phyloP scores from a whole-genome alignment of 2,797 vertebrate species.

The Gymnodraco acuticeps region DNA sequence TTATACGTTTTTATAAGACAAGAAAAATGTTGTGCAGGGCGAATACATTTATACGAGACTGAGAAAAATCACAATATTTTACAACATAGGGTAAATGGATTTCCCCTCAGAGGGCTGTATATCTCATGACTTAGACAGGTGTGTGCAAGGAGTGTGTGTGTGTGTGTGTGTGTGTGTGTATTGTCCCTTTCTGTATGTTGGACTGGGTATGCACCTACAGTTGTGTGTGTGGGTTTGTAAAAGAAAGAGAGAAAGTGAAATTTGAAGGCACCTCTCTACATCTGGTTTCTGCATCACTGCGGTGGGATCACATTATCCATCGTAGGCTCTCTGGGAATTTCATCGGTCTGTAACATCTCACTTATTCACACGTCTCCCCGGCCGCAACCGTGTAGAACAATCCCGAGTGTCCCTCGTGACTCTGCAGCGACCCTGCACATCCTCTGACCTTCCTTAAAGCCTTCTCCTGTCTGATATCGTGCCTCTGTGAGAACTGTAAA shows the following conservation, averaged over 20 bases:
- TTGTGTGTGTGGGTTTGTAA: constrained; percentile 44
- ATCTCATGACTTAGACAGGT: constrained; percentile 72
- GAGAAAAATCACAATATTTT: constrained; percentile 74
- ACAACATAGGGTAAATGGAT: constrained; percentile 71
- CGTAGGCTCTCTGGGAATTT: constrained; percentile 83
- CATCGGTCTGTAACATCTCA: constrained; percentile 86
- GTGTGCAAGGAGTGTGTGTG: constrained; percentile 46
- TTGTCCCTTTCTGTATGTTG: constrained; percentile 30
- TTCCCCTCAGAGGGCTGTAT: constrained; percentile 64
- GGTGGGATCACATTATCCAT: constrained; percentile 77
- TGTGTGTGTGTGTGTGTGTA: constrained; percentile 23
- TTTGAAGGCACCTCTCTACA: constrained; percentile 69
- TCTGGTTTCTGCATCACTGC: constrained; percentile 85
- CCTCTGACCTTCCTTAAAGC: constrained; percentile 46
- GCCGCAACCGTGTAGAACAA: constrained; percentile 42
- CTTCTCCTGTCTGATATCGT: constrained; percentile 13
- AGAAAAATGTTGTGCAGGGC: constrained; percentile 37
- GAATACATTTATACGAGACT: constrained; percentile 64
- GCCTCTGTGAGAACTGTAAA: constrained; percentile 33
- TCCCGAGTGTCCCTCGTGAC: constrained; percentile 48
- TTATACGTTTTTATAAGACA: constrained; percentile 47
- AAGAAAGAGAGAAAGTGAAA: constrained; percentile 46
- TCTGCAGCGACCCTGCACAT: constrained; percentile 55
- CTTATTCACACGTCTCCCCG: constrained; percentile 80
- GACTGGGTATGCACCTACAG: constrained; percentile 28